phyloP scores from a whole-genome alignment of 2,113 vertebrate species.

The Vulpes ferrilata region DNA sequence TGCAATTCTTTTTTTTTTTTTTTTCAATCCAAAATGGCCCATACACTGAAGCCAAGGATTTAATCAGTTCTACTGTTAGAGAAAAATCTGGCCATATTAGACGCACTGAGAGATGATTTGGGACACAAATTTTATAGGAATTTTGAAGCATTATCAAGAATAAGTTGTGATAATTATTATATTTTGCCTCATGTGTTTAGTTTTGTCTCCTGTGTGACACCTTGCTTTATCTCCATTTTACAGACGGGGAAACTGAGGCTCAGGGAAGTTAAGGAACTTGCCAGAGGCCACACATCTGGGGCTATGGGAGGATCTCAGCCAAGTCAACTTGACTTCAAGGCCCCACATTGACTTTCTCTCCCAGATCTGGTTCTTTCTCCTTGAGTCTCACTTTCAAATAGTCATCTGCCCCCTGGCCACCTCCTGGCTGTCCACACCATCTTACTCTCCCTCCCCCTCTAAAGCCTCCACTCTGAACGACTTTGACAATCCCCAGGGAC shows the following conservation, averaged over 20 bases:
- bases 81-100: not conserved
- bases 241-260: not conserved
- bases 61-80: not conserved
- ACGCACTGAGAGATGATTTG: not conserved
- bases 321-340: not conserved
- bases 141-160: slow-evolving; percentile 24
- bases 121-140: not conserved
- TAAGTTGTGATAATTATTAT: not conserved
- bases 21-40: not conserved
- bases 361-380: not conserved
- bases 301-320: not conserved
- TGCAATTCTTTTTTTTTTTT: not conserved
- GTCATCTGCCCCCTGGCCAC: not conserved
- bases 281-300: not conserved
- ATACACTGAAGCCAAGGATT: not conserved
- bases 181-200: not conserved
- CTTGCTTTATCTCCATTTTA: not conserved
- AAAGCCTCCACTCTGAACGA: not conserved
- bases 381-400: not conserved
- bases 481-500: not conserved
- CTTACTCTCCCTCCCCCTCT: not conserved
- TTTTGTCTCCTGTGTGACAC: not conserved
- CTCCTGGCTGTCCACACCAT: no score
- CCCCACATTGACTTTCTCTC: not conserved
- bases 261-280: not conserved